Conservation (phyloP, 2,888 invertebrate species). For the Eupithecia dodoneata region DNA sequence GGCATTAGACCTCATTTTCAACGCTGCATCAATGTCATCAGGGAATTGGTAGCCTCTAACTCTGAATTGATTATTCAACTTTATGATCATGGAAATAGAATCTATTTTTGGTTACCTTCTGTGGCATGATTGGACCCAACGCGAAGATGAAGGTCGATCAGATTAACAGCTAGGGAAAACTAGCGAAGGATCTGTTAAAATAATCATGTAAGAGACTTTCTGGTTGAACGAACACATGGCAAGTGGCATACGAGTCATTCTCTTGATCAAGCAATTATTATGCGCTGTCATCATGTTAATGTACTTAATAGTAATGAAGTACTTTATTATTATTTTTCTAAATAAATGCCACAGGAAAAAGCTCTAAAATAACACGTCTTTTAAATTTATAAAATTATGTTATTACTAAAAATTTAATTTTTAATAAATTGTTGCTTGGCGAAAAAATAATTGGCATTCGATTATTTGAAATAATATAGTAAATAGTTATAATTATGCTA, state of each 20-base stretch:
- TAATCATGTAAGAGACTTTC: too few relatives aligned
- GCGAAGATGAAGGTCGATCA: conserved; percentile 66
- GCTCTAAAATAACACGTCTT: neutral
- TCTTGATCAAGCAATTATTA: neutral
- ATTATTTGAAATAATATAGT: neutral
- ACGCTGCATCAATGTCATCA: neutral
- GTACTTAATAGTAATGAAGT: neutral
- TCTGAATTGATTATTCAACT: neutral
- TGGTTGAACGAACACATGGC: too few relatives aligned
- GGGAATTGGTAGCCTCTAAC: neutral
- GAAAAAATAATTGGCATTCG: neutral
- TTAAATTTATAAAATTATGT: too few relatives aligned
- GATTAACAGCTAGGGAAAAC: conserved; percentile 65
- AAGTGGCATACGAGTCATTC: neutral
- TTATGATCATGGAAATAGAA: neutral
- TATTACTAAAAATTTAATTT: neutral
- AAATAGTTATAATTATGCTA: neutral
- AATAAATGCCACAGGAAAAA: neutral
- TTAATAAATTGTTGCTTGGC: neutral
- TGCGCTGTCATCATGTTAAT: neutral
- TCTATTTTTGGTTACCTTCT: neutral
- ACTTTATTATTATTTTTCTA: neutral
- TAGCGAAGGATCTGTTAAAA: too few relatives aligned
- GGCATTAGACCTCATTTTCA: neutral
- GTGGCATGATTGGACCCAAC: conserved; percentile 61